Percentiles rank a stretch among this genome's conserved stretches.
These are phyloP conservation scores for Botia almorhae DNA, from an alignment of 2,797 vertebrate genomes.

Conservation along the genomic window DNA sequence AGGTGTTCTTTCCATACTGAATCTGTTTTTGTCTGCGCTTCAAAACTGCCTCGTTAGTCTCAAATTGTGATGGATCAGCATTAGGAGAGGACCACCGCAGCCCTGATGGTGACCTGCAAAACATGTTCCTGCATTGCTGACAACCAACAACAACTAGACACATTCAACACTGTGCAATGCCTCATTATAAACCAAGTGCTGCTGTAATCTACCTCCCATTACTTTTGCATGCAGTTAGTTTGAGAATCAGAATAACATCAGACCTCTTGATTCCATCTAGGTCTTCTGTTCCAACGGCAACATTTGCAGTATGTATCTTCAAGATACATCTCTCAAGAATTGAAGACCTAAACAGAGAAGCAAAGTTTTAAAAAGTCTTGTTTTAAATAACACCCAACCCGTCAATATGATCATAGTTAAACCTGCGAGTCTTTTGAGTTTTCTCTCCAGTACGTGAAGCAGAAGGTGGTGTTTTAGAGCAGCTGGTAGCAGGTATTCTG, in stretches of 20 bases:
- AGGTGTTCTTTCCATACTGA: conserved; percentile 85
- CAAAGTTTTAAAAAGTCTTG: too few relatives aligned
- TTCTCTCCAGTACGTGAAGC: conserved; percentile 44
- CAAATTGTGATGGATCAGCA: conserved; percentile 69
- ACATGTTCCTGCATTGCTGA: not conserved
- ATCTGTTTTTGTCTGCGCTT: conserved; percentile 85
- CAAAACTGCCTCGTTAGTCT: conserved; percentile 80
- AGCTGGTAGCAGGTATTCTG: conserved; percentile 22
- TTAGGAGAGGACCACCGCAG: conserved; percentile 24
- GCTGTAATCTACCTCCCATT: too few relatives aligned
- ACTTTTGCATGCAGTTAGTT: too few relatives aligned
- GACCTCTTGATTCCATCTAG: conserved; percentile 74
- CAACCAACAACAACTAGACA: not conserved
- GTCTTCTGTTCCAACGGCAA: conserved; percentile 81
- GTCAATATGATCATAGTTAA: not conserved
- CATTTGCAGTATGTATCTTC: conserved; percentile 77
- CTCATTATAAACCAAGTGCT: not conserved
- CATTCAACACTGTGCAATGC: not conserved
- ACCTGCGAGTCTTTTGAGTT: conserved; percentile 60
- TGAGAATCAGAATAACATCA: conserved; percentile 9
- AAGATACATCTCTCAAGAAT: conserved; percentile 83
- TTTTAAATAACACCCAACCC: too few relatives aligned
- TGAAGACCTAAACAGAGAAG: conserved; percentile 69
- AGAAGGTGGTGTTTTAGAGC: conserved; percentile 48
- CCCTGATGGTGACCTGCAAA: conserved; percentile 57